phyloP scores from a whole-genome alignment of 2,113 vertebrate genomes.

The Brienomyrus brachyistius region DNA sequence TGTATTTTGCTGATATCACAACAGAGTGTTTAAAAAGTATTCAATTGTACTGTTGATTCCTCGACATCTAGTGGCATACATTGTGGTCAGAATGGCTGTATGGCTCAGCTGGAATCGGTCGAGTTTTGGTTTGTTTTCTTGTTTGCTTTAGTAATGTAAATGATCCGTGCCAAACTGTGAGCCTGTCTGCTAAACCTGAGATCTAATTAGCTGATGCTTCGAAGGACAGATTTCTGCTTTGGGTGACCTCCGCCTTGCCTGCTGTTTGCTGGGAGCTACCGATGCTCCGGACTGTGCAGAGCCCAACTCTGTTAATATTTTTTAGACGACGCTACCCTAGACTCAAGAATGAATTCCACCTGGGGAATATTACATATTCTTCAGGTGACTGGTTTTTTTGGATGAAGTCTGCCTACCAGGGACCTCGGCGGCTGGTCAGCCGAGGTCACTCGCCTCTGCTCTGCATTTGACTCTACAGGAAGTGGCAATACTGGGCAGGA shows the following conservation, averaged over 20 bases:
- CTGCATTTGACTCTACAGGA: constrained; percentile 41
- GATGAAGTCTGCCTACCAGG: background rate
- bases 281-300: background rate
- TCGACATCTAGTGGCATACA: background rate
- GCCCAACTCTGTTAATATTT: background rate
- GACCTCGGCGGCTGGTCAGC: background rate
- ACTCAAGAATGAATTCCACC: background rate
- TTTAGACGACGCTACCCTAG: background rate
- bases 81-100: background rate
- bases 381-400: background rate
- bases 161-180: background rate
- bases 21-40: background rate
- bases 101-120: background rate
- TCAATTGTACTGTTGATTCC: background rate
- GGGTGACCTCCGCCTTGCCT: background rate
- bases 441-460: background rate
- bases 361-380: background rate
- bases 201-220: background rate
- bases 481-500: constrained; percentile 52
- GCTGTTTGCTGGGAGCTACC: background rate
- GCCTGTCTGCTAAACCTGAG: background rate
- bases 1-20: background rate
- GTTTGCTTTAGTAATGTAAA: background rate
- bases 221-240: background rate
- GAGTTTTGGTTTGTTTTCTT: background rate